A percentile compares a stretch with the other conserved stretches of the same genome.
These are phyloP conservation scores for Xiphophorus birchmanni DNA, from an alignment of 2,797 vertebrate species.

Conservation along the genomic window DNA sequence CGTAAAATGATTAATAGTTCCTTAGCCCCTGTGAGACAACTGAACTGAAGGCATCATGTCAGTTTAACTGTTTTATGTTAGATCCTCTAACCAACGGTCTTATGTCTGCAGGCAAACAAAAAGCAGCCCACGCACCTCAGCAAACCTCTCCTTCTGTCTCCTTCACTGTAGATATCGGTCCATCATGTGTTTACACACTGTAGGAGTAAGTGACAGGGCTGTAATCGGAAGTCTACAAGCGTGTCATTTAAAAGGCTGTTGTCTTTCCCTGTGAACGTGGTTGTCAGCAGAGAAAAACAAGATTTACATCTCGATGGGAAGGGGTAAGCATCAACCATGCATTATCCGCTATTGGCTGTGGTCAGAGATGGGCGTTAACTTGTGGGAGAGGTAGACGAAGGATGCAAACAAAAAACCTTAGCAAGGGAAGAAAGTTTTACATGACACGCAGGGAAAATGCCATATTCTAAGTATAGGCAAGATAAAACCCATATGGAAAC, in stretches of 20 bases:
- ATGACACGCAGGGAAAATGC: constrained; percentile 40
- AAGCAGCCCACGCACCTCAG: constrained; percentile 54
- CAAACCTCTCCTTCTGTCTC: constrained; percentile 38
- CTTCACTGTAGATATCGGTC: constrained; percentile 44
- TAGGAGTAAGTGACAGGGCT: constrained; percentile 77
- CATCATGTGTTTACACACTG: constrained; percentile 67
- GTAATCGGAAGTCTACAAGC: constrained; percentile 83
- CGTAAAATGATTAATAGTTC: constrained; percentile 29
- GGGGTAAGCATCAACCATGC: constrained; percentile 68
- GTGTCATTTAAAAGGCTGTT: constrained; percentile 81
- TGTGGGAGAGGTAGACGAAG: constrained; percentile 54
- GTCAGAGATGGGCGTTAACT: constrained; percentile 68
- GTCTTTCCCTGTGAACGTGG: constrained; percentile 76
- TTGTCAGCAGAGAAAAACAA: constrained; percentile 79
- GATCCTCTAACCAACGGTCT: constrained; percentile 49
- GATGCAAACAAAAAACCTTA: constrained; percentile 37
- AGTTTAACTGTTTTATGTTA: constrained; percentile 47
- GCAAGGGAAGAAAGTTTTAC: constrained; percentile 35
- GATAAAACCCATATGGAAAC: neutral
- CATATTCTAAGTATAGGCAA: constrained; percentile 13
- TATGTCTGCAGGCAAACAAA: constrained; percentile 59
- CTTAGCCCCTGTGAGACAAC: constrained; percentile 26
- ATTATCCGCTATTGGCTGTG: constrained; percentile 76
- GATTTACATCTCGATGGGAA: constrained; percentile 75
- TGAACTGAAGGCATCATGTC: constrained; percentile 51